These are phyloP conservation scores for Boloria selene DNA, from an alignment of 2,888 invertebrate species.

Conservation along the genomic window DNA sequence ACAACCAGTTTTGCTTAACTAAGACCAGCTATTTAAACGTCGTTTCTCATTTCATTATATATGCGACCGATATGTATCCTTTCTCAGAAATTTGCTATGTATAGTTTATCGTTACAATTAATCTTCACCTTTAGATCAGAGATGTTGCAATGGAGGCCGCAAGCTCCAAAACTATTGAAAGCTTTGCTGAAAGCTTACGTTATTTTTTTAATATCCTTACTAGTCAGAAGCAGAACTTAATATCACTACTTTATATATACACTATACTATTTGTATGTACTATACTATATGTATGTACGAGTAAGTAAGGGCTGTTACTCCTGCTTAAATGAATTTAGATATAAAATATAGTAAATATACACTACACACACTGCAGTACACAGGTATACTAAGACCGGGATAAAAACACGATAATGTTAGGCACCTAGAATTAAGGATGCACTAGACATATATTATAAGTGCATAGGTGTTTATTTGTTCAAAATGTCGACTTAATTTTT, in stretches of 20 bases:
- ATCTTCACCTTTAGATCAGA: constrained; percentile 29
- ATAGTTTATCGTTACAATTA: constrained; percentile 32
- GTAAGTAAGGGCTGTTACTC: too few species aligned
- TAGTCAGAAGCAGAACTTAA: neutral
- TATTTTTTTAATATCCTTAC: neutral
- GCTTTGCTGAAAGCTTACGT: neutral
- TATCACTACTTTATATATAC: neutral
- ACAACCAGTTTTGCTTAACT: constrained; percentile 46
- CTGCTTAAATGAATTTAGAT: too few species aligned
- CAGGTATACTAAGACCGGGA: too few species aligned
- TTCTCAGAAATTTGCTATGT: constrained; percentile 43
- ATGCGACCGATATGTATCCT: constrained; percentile 45
- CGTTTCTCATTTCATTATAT: constrained; percentile 43
- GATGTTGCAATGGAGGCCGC: neutral
- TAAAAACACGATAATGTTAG: too few species aligned
- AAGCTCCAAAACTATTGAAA: neutral
- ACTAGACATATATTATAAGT: too few species aligned
- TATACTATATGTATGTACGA: neutral
- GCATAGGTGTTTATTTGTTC: too few species aligned
- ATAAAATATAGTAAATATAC: too few species aligned
- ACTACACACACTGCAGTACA: too few species aligned
- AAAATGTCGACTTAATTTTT: too few species aligned
- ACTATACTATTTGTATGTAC: too few species aligned
- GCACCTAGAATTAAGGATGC: too few species aligned
- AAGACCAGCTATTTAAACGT: constrained; percentile 40